Base-by-base conservation (phyloP, 2,888 invertebrate genomes). In the Candidula unifasciata region DNA sequence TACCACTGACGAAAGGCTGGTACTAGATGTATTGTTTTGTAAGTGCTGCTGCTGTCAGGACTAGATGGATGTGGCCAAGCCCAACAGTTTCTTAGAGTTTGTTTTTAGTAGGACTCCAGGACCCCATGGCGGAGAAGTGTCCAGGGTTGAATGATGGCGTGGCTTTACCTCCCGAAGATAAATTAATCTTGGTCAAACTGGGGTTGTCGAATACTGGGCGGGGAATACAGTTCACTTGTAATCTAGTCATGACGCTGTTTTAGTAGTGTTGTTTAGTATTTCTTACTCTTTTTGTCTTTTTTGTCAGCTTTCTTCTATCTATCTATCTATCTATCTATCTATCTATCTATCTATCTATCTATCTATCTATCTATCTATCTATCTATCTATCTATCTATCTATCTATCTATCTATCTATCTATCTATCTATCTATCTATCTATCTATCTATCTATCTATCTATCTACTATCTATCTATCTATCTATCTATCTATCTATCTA, bases 111-210 rank as follows among this genome's bases (percentile, higher is more conserved):
- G 54, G 2, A 54, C 27, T 27, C 52, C 3, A 2, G 54, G 74
- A 54, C 16, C 74, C 69, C 52, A 44, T 54, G 54, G 74, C 54
- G 24, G 30, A 54, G 54, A 52, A 2, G 54, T 54, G 74, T 74
- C 74, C 74, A 54, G 74, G 54, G 54, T 37, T 74, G 74, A 74
- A 10, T 74, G 74, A 74, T 74, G 54, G 73, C 73, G 27, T n/a
- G 3, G 73, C 37, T 52, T 52, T 74, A 52, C 27, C 52, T 74
- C 52, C 18, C 13, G 73, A 1, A 16, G 27, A 52, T 52, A 52
- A 54, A 54, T 54, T 74, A 54, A 74, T 74, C 74, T 54, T 30
- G 30, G 54, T 27, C 33, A 18, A 54, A 30, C n/a, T 27, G 3
- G 30, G 74, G 54, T 74, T 30, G 73, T 73, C 74, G 24, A n/a